Percentiles rank a stretch among this genome's conserved stretches.
Conservation (phyloP, 2,888 invertebrate genomes). For the Tinea pellionella region DNA sequence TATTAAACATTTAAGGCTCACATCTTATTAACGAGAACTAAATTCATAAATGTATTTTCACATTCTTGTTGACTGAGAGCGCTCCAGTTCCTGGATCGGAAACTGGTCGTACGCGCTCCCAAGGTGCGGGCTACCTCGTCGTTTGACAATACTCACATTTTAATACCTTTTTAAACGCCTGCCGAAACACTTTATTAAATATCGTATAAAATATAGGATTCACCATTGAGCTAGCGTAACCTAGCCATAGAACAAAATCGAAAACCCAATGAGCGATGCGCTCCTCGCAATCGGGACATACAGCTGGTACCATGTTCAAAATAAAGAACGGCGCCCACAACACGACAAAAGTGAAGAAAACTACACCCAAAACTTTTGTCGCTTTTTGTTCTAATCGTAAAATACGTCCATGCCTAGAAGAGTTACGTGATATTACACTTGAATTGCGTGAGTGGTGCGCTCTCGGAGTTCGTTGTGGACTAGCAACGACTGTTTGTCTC, state of each 20-base stretch:
- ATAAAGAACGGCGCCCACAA: constrained; percentile 97
- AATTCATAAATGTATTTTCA: constrained; percentile 48
- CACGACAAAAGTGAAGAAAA: constrained; percentile 94
- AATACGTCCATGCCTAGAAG: constrained; percentile 84
- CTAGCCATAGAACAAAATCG: constrained; percentile 91
- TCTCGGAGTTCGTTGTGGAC: constrained; percentile 67
- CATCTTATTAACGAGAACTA: background rate
- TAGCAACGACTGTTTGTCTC: constrained; percentile 38
- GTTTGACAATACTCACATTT: constrained; percentile 77
- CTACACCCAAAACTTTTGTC: constrained; percentile 93
- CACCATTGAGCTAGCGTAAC: constrained; percentile 94
- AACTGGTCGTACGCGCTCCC: constrained; percentile 60
- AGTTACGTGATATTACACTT: constrained; percentile 83
- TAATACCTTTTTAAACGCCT: constrained; percentile 89
- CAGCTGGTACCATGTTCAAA: constrained; percentile 85
- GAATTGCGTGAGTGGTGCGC: constrained; percentile 84
- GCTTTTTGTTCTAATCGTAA: constrained; percentile 94
- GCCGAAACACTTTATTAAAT: constrained; percentile 93
- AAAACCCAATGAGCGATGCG: constrained; percentile 82
- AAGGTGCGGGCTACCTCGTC: constrained; percentile 61
- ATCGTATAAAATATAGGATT: constrained; percentile 97
- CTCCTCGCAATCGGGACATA: constrained; percentile 84
- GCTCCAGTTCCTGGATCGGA: constrained; percentile 56
- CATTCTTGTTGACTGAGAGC: constrained; percentile 56
- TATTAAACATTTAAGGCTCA: background rate